Percentiles rank a stretch among this genome's conserved stretches.
Conservation (phyloP, 2,113 vertebrate species). For the Illadopsis cleaveri region DNA sequence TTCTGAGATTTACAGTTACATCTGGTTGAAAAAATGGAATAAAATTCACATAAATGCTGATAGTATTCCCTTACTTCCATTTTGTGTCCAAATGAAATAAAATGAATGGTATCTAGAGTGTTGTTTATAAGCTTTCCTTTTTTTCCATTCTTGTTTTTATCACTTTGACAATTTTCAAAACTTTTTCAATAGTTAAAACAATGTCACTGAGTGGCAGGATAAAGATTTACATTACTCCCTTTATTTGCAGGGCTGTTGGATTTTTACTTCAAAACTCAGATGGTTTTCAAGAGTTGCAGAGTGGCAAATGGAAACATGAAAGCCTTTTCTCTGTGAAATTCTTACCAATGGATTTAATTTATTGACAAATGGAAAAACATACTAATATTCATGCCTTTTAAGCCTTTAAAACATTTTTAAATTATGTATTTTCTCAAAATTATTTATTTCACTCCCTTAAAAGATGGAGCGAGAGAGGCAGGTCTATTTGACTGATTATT, state of each 20-base stretch:
- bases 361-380: neutral
- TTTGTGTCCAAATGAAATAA: neutral
- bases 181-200: neutral
- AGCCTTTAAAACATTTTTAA: neutral
- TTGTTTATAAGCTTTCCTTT: neutral
- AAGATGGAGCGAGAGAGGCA: rapidly evolving
- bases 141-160: neutral
- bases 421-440: neutral
- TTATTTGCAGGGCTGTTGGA: neutral
- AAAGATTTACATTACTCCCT: neutral
- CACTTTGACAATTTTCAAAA: neutral
- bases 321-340: neutral
- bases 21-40: neutral
- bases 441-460: neutral
- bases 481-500: neutral
- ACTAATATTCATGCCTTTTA: neutral
- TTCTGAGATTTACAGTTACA: neutral
- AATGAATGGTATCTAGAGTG: neutral
- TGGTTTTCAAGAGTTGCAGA: neutral
- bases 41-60: neutral
- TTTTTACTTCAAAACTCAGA: neutral
- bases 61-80: neutral
- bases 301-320: neutral
- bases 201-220: neutral
- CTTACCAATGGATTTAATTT: neutral